Evolutionary conservation across 2,113 vertebrate genomes (phyloP).

Genomic region (Cacatua alba): DNA sequence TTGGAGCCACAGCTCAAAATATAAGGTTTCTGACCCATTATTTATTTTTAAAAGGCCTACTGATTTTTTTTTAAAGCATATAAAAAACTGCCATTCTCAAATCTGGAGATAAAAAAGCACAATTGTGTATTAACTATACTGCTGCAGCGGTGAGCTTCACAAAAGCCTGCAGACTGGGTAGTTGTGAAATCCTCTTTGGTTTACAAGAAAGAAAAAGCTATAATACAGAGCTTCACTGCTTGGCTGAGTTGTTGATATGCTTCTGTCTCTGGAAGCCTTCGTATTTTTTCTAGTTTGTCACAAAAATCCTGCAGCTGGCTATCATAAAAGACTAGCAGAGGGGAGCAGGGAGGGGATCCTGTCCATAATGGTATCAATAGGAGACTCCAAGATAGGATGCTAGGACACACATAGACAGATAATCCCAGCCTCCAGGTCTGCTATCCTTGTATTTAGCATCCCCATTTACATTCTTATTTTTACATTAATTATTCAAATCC

Average conservation of each 20-base stretch:
- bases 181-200: background rate
- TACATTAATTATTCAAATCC: background rate
- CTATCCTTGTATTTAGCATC: background rate
- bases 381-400: background rate
- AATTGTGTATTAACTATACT: background rate
- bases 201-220: background rate
- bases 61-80: background rate
- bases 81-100: background rate
- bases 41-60: background rate
- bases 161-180: background rate
- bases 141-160: background rate
- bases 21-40: background rate
- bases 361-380: background rate
- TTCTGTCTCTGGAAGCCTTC: background rate
- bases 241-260: background rate
- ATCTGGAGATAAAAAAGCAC: background rate
- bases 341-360: background rate
- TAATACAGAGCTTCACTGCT: background rate
- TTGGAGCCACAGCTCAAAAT: background rate
- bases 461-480: background rate
- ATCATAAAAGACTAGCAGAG: background rate
- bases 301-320: fast-evolving
- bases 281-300: background rate
- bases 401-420: background rate
- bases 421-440: background rate